A percentile compares a stretch with the other conserved stretches of the same genome.
phyloP scores from a whole-genome alignment of 2,888 invertebrate genomes.

The Ophion slaviceki region DNA sequence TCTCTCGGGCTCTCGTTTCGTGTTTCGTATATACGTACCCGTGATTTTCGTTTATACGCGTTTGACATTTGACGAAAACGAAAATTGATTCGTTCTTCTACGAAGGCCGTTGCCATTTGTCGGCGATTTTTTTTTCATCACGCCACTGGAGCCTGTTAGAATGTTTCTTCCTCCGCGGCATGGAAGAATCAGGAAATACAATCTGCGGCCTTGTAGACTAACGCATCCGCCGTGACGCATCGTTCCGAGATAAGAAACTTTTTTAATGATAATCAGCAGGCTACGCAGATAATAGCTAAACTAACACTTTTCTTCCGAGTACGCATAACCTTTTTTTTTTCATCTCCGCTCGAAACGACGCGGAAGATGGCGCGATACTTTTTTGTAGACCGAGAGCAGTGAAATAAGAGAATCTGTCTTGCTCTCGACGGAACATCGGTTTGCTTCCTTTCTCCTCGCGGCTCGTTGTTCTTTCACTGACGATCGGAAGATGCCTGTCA shows the following conservation, averaged over 20 bases:
- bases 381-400: background rate
- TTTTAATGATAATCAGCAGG: conserved; percentile 21
- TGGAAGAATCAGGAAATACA: conserved; percentile 4
- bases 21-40: background rate
- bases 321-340: conserved; percentile 8
- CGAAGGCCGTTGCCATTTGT: background rate
- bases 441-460: background rate
- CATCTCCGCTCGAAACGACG: background rate
- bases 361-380: background rate
- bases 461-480: background rate
- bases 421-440: background rate
- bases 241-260: conserved; percentile 43
- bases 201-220: conserved; percentile 26
- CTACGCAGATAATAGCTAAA: conserved; percentile 8
- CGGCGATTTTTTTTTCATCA: background rate
- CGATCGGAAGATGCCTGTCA: background rate
- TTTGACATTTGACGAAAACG: background rate
- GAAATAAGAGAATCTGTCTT: background rate
- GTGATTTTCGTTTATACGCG: background rate
- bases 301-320: conserved; percentile 35
- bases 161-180: background rate
- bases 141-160: background rate
- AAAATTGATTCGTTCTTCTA: background rate
- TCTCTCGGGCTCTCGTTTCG: conserved; percentile 1
- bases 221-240: conserved; percentile 24